Evolutionary conservation across 2,113 vertebrate species (phyloP), one percentile per base, ranked within the genome.

Genomic region (Lycaon pictus): DNA sequence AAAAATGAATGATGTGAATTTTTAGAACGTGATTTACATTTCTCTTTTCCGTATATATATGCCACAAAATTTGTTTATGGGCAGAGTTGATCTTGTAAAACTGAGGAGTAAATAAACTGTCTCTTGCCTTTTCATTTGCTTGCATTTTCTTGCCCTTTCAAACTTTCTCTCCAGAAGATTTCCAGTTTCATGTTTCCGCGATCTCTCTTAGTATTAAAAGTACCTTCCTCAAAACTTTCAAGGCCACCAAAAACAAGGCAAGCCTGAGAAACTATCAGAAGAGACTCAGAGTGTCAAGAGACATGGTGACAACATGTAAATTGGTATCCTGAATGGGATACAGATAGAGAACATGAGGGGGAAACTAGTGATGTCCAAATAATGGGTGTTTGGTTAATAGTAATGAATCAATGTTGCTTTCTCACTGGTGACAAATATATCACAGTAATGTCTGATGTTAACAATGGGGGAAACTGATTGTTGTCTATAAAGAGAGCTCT

Each of bases 1-100:
- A 60, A 77, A 69, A 82, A 58, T 35, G 37, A 96, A 94, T 82
- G 65, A 56, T 76, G 60, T 67, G 88, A 60, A 88, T 71, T 71
- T 93, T 96, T 32, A 37, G 95, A 97, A 94, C 96, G 79, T 94
- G 65, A 88, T 95, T 97, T 97, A 51, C 72, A 87, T 89, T 67
- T 56, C 83, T 92, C 56, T 83, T 96, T 93, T 79, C 71, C 43
- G 63, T 90, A 93, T 15, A 37, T 25, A 58, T 35, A 80, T 72
- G 79, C 17, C 58, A 80, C 32, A 90, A 85, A 96, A 96, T 96
- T 96, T 85, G 72, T 95, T 94, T 94, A 94, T 62, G 25, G 77
- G 56, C 37, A 93, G 23, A 17, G 32, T 67, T 96, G 93, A 96
- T 95, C 56, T 98, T 81, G 13, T 93, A 93, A 97, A 96, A 72